A percentile compares a stretch with the other conserved stretches of the same genome.
Conservation (phyloP, 2,113 vertebrate genomes). For the Notechis scutatus region DNA sequence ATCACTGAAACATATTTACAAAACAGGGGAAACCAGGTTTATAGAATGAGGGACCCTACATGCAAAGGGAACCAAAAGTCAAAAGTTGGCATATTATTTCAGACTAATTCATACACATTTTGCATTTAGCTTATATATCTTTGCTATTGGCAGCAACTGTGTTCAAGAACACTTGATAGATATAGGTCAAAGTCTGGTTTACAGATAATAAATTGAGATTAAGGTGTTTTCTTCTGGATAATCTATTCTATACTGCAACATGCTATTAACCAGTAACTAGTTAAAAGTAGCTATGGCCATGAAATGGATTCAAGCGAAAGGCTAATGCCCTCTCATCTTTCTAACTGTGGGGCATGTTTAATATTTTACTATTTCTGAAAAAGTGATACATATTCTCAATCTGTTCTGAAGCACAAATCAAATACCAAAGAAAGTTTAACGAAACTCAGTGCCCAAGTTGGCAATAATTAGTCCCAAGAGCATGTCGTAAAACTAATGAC, state of each 20-base stretch:
- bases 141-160: neutral
- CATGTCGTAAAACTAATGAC: conserved; percentile 49
- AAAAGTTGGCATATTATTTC: neutral
- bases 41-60: neutral
- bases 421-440: conserved; percentile 17
- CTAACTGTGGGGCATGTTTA: neutral
- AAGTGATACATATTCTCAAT: conserved; percentile 26
- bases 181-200: conserved; percentile 27
- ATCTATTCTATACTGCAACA: neutral
- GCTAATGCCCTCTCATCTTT: neutral
- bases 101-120: neutral
- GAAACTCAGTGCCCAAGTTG: neutral
- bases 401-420: conserved; percentile 10
- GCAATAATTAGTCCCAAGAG: conserved; percentile 29
- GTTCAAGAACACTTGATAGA: neutral
- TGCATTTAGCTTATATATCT: neutral
- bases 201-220: neutral
- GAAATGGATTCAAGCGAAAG: neutral
- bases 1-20: neutral
- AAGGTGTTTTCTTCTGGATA: neutral
- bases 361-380: conserved; percentile 21
- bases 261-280: neutral
- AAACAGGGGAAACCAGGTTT: neutral
- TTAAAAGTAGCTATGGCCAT: conserved; percentile 1
- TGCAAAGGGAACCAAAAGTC: neutral